These are phyloP conservation scores for Heliconius hortense DNA, from an alignment of 2,888 invertebrate species.

Conservation along the genomic window DNA sequence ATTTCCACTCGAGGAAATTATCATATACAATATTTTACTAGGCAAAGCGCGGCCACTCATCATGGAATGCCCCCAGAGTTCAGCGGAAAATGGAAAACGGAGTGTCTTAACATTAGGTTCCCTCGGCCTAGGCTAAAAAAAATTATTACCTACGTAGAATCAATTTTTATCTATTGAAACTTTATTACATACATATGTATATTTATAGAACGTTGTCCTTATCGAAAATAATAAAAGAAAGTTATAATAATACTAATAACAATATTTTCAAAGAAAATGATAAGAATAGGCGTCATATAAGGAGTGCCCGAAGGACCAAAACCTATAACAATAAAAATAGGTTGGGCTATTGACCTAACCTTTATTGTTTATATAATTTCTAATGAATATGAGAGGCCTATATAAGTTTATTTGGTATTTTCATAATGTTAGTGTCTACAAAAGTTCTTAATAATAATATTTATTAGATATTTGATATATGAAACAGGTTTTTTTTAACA, in stretches of 20 bases:
- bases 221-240: conserved; percentile 16
- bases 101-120: neutral
- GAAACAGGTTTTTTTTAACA: neutral
- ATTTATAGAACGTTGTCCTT: neutral
- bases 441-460: neutral
- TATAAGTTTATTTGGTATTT: neutral
- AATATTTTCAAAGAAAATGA: conserved; percentile 15
- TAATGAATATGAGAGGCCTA: conserved; percentile 7
- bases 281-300: conserved; percentile 21
- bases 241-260: conserved; percentile 20
- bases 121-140: neutral
- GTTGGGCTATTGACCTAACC: conserved; percentile 25
- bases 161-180: neutral
- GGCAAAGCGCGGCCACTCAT: neutral
- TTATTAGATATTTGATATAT: neutral
- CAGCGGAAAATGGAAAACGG: neutral
- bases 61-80: neutral
- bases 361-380: conserved; percentile 23
- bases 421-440: neutral
- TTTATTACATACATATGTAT: neutral
- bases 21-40: neutral
- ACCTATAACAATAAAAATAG: conserved; percentile 23
- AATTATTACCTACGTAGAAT: neutral
- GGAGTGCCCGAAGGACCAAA: conserved; percentile 28
- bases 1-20: neutral